These are phyloP conservation scores for Nasonia longicornis DNA, from an alignment of 1,140 invertebrate species.

Conservation along the genomic window DNA sequence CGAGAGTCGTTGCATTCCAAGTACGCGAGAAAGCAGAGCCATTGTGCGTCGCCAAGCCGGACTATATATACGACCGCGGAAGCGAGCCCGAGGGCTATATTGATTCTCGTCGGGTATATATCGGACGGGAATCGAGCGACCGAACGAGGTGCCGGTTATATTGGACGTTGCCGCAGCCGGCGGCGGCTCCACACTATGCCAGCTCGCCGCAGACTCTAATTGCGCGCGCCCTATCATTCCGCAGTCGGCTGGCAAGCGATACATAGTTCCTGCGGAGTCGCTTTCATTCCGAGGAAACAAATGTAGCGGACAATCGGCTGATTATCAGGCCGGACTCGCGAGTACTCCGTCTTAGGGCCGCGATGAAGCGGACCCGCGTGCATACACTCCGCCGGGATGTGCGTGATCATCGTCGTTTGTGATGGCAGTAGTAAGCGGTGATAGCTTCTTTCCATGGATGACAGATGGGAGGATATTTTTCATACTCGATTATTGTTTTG, in stretches of 20 bases:
- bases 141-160: slow-evolving; percentile 9
- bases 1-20: background rate
- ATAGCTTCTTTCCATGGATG: too few species aligned
- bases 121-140: background rate
- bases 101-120: background rate
- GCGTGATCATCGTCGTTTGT: background rate
- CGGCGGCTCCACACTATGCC: background rate
- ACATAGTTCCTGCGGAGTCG: background rate
- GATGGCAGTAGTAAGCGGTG: too few species aligned
- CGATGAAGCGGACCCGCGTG: background rate
- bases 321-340: too few species aligned
- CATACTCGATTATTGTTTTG: too few species aligned
- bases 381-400: background rate
- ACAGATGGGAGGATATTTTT: too few species aligned
- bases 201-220: background rate
- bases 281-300: slow-evolving; percentile 7
- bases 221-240: background rate
- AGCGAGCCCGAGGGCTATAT: background rate
- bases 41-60: background rate
- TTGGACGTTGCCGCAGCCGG: background rate
- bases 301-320: background rate
- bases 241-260: background rate
- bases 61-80: background rate
- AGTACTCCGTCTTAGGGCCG: too few species aligned
- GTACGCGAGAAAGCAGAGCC: background rate